Conservation (phyloP, 2,888 invertebrate genomes). For the Chaitophorus viminalis region DNA sequence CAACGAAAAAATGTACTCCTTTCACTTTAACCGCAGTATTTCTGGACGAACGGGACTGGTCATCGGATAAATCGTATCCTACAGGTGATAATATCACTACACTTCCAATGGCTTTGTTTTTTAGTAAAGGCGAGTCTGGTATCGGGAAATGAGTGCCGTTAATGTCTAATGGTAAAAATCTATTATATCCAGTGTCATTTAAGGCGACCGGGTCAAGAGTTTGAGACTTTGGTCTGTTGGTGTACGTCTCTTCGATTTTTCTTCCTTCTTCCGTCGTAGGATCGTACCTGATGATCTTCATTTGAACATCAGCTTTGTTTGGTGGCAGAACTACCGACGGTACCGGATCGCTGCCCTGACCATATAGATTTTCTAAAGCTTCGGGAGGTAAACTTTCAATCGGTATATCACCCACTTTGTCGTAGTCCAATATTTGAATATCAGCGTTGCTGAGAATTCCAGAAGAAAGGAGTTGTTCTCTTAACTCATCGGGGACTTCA, state of each 20-base stretch:
- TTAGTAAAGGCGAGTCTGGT: slow-evolving; percentile 80
- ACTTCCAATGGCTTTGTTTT: slow-evolving; percentile 82
- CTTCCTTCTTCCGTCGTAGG: slow-evolving; percentile 79
- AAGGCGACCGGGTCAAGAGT: slow-evolving; percentile 78
- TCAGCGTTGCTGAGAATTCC: slow-evolving; percentile 89
- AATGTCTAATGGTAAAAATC: slow-evolving; percentile 85
- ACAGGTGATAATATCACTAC: slow-evolving; percentile 88
- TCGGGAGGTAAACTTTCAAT: slow-evolving; percentile 85
- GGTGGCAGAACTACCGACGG: slow-evolving; percentile 74
- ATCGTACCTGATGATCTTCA: slow-evolving; percentile 87
- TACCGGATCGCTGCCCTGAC: slow-evolving; percentile 77
- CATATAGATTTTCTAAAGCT: slow-evolving; percentile 86
- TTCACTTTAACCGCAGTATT: slow-evolving; percentile 74
- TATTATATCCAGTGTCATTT: slow-evolving; percentile 78
- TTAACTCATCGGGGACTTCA: slow-evolving; percentile 85
- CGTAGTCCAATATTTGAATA: slow-evolving; percentile 87
- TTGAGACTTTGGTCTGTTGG: slow-evolving; percentile 67
- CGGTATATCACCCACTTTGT: slow-evolving; percentile 87
- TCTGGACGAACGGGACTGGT: slow-evolving; percentile 68
- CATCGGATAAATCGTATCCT: slow-evolving; percentile 72
- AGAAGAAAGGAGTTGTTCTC: slow-evolving; percentile 83
- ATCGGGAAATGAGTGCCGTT: slow-evolving; percentile 86
- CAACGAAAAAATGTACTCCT: slow-evolving; percentile 79
- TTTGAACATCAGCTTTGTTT: slow-evolving; percentile 69
- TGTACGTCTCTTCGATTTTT: slow-evolving; percentile 77